Evolutionary conservation across 2,888 invertebrate species (phyloP).

Genomic region (Eristalis arbustorum): DNA sequence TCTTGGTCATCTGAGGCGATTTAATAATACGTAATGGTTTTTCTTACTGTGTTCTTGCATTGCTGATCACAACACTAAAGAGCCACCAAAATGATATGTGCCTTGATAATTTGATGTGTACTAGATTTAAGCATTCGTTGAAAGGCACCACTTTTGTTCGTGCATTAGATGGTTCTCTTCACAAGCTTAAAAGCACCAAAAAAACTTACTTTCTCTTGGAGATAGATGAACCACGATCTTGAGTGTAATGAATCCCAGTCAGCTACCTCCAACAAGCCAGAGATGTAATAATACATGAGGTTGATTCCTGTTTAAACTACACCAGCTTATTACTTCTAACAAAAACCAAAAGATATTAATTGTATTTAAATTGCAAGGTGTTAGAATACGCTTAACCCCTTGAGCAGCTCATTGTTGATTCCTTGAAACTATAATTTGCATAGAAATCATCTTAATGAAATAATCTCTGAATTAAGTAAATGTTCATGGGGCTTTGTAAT

Average conservation of each 20-base stretch:
- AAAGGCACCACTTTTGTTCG: no score
- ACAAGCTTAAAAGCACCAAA: no score
- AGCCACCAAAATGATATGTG: no score
- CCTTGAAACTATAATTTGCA: not conserved
- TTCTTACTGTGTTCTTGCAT: no score
- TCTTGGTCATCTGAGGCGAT: no score
- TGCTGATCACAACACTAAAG: no score
- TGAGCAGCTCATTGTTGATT: not conserved
- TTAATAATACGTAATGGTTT: no score
- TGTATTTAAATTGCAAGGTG: not conserved
- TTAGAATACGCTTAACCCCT: not conserved
- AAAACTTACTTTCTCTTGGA: no score
- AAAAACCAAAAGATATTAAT: not conserved
- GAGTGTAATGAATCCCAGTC: not conserved
- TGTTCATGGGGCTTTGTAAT: not conserved
- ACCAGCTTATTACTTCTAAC: not conserved
- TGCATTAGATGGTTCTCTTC: no score
- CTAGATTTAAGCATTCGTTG: no score
- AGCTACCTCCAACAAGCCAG: not conserved
- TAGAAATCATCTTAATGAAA: not conserved
- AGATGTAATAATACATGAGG: not conserved
- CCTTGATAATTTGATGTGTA: no score
- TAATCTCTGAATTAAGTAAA: not conserved
- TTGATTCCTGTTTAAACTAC: not conserved
- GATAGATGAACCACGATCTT: not conserved